phyloP scores from a whole-genome alignment of 1,140 invertebrate genomes.

The Apis laboriosa region DNA sequence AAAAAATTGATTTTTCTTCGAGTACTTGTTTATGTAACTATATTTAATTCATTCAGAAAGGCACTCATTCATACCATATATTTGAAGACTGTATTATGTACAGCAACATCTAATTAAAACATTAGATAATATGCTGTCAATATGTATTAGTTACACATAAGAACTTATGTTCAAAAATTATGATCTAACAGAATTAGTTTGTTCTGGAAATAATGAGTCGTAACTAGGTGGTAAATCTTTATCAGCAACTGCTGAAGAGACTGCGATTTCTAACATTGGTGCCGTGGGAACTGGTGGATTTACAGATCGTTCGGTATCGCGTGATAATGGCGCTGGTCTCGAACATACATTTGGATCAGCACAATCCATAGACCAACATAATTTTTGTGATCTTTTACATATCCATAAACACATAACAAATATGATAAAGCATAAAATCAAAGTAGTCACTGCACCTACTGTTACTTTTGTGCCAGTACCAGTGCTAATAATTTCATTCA shows the following conservation, averaged over 20 bases:
- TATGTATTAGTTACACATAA: slow-evolving; percentile 24
- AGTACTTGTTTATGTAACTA: not conserved
- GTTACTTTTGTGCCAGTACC: slow-evolving; percentile 76
- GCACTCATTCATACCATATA: slow-evolving; percentile 44
- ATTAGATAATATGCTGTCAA: slow-evolving; percentile 66
- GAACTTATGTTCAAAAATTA: slow-evolving; percentile 47
- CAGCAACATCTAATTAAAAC: slow-evolving; percentile 73
- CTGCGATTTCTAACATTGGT: slow-evolving; percentile 75
- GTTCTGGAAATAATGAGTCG: slow-evolving; percentile 78
- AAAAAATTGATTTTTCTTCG: not conserved
- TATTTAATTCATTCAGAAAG: slow-evolving; percentile 25
- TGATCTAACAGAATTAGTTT: slow-evolving; percentile 63
- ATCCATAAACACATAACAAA: slow-evolving; percentile 77
- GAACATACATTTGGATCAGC: slow-evolving; percentile 66
- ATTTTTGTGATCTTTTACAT: slow-evolving; percentile 72
- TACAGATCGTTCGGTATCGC: slow-evolving; percentile 26
- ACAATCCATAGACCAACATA: slow-evolving; percentile 78
- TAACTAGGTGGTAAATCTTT: slow-evolving; percentile 79
- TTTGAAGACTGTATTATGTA: slow-evolving; percentile 40
- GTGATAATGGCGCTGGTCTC: slow-evolving; percentile 26
- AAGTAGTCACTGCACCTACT: slow-evolving; percentile 74
- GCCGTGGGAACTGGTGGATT: slow-evolving; percentile 66
- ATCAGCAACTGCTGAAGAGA: slow-evolving; percentile 68
- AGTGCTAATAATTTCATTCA: slow-evolving; percentile 57
- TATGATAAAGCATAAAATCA: slow-evolving; percentile 75